A percentile compares a stretch with the other conserved stretches of the same genome.
These are phyloP conservation scores for Enteromius viviparus DNA, from an alignment of 2,797 vertebrate genomes.

Conservation along the genomic window DNA sequence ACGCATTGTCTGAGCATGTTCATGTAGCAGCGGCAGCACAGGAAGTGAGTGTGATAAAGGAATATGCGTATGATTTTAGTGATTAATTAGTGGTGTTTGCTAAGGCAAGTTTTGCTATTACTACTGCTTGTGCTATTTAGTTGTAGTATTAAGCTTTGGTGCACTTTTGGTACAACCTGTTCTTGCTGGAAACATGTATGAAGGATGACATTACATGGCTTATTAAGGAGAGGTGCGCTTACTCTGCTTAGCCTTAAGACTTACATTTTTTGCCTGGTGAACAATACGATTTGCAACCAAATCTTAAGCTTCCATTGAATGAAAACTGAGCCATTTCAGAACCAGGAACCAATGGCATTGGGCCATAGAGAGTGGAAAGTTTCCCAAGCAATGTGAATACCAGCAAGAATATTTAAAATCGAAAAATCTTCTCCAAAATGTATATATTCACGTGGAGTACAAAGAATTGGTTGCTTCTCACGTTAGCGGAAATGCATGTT, in stretches of 20 bases:
- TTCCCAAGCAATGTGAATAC: neutral
- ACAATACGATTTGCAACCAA: neutral
- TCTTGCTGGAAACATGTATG: neutral
- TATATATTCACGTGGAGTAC: neutral
- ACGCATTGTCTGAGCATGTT: conserved; percentile 6
- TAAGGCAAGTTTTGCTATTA: neutral
- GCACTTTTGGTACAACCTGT: neutral
- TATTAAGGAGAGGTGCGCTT: neutral
- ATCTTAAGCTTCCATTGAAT: neutral
- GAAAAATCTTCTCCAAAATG: neutral
- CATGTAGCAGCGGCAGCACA: conserved; percentile 14
- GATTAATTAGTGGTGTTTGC: conserved; percentile 36
- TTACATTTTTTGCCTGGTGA: neutral
- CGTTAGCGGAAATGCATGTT: neutral
- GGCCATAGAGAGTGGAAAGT: neutral
- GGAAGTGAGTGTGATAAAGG: conserved; percentile 40
- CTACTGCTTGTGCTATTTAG: neutral
- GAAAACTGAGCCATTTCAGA: neutral
- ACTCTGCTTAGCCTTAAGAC: neutral
- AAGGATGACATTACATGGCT: neutral
- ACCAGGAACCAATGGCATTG: neutral
- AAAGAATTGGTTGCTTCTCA: neutral
- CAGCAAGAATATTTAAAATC: neutral
- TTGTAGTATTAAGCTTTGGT: neutral
- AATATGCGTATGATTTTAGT: conserved; percentile 25